phyloP scores from a whole-genome alignment of 2,888 invertebrate species.

The Orthonevra nobilis region DNA sequence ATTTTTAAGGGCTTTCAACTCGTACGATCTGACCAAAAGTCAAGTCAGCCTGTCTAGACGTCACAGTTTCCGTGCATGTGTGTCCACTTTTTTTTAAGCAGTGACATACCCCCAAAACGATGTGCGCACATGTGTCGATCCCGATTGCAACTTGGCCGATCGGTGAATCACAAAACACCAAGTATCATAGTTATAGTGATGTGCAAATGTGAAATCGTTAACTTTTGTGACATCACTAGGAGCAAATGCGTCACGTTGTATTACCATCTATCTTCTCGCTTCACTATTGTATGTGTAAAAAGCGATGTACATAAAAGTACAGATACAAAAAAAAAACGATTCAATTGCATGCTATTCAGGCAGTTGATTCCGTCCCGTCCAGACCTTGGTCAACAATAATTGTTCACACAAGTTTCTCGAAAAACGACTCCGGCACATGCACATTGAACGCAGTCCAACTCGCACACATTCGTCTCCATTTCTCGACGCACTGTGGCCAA shows the following conservation, averaged over 20 bases:
- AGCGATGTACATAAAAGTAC: no score
- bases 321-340: no score
- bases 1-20: constrained; percentile 4
- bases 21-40: background rate
- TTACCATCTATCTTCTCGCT: background rate
- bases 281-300: no score
- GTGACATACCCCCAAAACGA: constrained; percentile 13
- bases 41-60: constrained; percentile 47
- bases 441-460: no score
- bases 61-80: background rate
- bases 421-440: no score
- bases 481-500: background rate
- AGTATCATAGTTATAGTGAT: no score
- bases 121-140: constrained; percentile 29
- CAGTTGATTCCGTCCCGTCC: background rate
- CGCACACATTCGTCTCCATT: background rate
- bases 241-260: constrained; percentile 49
- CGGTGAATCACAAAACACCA: constrained; percentile 21
- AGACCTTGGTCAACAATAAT: constrained; percentile 63
- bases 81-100: constrained; percentile 17
- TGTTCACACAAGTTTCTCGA: constrained; percentile 1
- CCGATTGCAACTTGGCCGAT: constrained; percentile 4
- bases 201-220: constrained; percentile 15
- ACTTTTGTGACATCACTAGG: constrained; percentile 57
- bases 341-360: no score